Evolutionary conservation across 2,113 vertebrate species (phyloP), one percentile per base, ranked within the genome.

Genomic region (Pollimyrus isidori): DNA sequence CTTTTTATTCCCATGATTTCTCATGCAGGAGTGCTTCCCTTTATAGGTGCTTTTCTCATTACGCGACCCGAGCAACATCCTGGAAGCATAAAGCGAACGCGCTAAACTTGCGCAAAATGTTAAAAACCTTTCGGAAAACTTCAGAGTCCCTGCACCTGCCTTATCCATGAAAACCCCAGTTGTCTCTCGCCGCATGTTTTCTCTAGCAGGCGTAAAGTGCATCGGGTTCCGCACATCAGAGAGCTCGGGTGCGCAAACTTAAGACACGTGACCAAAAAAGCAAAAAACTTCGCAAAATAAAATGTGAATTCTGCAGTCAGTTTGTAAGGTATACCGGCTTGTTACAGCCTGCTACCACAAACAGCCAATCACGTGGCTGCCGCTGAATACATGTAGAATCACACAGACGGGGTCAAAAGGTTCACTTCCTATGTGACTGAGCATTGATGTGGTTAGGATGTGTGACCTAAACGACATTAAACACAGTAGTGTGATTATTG

Each of bases 1-100:
- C 39, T 62, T 87, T 87, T 62, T 45, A 87, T 87, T n/a, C 52
- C 87, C 87, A 42, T 62, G 49, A 65, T 87, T 58, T 87, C 86
- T 45, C 52, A 62, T 87, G 52, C 48, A 87, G 56, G 35, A 62
- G 87, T 87, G 87, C 49, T 42, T 87, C 23, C 56, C 56, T 87
- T 65, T 35, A 53, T 87, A 50, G 30, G 48, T 26, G 49, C 35
- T 21, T n/a, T 46, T 62, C 52, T 65, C 87, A 87, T 87, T 87
- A 87, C 48, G 19, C 39, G 58, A 65, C 35, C 35, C 9, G 15
- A 45, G 58, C 87, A 87, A 49, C 87, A 87, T 87, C 56, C 52
- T 65, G 56, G 53, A 65, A 87, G 39, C 35, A 48, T 48, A 48
- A 21, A 84, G 82, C 19, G 42, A 48, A 84, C 10, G 21, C 35